These are phyloP conservation scores for Hirundichthys speculiger DNA, from an alignment of 2,113 vertebrate species.

Conservation along the genomic window DNA sequence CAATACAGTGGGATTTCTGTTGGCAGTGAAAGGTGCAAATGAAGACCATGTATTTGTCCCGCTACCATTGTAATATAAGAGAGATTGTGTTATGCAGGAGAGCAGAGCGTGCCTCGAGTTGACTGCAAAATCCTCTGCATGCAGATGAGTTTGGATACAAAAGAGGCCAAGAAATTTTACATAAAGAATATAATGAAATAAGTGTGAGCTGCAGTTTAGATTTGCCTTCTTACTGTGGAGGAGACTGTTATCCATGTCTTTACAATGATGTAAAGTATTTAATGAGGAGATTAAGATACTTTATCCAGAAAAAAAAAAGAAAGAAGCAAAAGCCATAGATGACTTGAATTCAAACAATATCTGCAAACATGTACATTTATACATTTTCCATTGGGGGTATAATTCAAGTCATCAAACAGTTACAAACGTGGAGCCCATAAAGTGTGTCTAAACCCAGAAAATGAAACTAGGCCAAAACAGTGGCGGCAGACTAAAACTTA, in stretches of 20 bases:
- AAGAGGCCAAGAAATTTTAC: conserved; percentile 8
- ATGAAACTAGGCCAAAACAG: conserved; percentile 11
- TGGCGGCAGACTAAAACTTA: neutral
- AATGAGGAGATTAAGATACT: too few relatives aligned
- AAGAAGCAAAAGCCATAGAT: too few relatives aligned
- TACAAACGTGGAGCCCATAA: neutral
- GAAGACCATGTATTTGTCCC: conserved; percentile 16
- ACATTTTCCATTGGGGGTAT: neutral
- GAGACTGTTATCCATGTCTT: too few relatives aligned
- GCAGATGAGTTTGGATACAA: conserved; percentile 13
- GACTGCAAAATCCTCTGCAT: conserved; percentile 5
- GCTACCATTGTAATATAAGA: neutral
- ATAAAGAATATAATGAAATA: neutral
- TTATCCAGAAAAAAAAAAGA: too few relatives aligned
- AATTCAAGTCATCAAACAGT: neutral
- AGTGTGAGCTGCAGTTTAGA: too few relatives aligned
- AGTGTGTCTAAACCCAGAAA: conserved; percentile 9
- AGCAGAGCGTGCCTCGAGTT: too few relatives aligned
- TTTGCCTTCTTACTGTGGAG: too few relatives aligned
- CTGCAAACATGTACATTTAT: neutral
- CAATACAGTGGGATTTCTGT: conserved; percentile 14
- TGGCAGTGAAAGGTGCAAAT: conserved; percentile 20
- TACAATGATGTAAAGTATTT: too few relatives aligned
- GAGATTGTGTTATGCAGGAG: too few relatives aligned
- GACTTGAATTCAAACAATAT: too few relatives aligned